Percentiles rank a stretch among this genome's conserved stretches.
These are phyloP conservation scores for Champsocephalus esox DNA, from an alignment of 2,797 vertebrate species.

Conservation along the genomic window DNA sequence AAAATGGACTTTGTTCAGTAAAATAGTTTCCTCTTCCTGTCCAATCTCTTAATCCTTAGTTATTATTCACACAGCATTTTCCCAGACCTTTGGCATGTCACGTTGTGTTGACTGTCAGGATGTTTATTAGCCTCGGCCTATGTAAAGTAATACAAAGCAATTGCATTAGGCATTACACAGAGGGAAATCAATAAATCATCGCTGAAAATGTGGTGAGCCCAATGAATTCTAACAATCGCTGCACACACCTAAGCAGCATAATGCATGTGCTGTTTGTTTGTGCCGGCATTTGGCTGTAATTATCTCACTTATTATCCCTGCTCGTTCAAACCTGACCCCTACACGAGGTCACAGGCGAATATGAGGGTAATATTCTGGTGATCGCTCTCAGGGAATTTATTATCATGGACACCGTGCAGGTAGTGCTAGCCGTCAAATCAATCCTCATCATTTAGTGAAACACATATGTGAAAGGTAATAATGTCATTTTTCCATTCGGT, in stretches of 20 bases:
- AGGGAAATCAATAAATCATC: conserved; percentile 79
- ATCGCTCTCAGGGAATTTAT: conserved; percentile 53
- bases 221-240: conserved; percentile 38
- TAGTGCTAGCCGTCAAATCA: conserved; percentile 58
- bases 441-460: conserved; percentile 69
- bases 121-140: conserved; percentile 72
- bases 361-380: conserved; percentile 31
- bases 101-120: conserved; percentile 38
- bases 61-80: conserved; percentile 50
- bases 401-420: conserved; percentile 24
- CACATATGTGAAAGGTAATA: conserved; percentile 66
- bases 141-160: conserved; percentile 82
- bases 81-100: conserved; percentile 51
- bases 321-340: conserved; percentile 44
- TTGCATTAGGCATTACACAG: conserved; percentile 71
- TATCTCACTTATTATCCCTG: conserved; percentile 65
- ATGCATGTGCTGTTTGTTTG: conserved; percentile 61
- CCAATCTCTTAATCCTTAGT: conserved; percentile 5
- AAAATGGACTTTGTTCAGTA: not conserved
- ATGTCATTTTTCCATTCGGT: conserved; percentile 69
- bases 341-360: conserved; percentile 33
- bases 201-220: conserved; percentile 49
- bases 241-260: conserved; percentile 15
- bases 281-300: conserved; percentile 61
- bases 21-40: not conserved